Conservation (phyloP, 2,113 vertebrate genomes). For the Hippocampus barbouri region DNA sequence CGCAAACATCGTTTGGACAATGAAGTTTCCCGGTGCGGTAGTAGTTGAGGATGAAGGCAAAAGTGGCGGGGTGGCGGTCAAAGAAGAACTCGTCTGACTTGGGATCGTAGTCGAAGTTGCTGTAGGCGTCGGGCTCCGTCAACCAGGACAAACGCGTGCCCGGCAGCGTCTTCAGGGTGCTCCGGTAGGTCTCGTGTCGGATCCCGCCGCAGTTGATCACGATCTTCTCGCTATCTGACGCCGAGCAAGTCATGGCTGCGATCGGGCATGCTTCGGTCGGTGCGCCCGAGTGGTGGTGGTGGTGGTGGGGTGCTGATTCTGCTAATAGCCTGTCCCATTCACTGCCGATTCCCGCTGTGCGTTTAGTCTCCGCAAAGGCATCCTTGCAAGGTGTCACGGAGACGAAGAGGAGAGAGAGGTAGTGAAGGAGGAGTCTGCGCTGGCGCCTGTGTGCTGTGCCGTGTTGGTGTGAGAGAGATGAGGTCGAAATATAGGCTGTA, state of each 20-base stretch:
- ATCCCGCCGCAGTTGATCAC: constrained; percentile 96
- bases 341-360: constrained; percentile 41
- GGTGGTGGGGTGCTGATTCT: constrained; percentile 18
- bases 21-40: constrained; percentile 98
- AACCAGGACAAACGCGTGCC: constrained; percentile 95
- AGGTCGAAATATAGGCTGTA: background rate
- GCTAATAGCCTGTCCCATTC: constrained; percentile 59
- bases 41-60: constrained; percentile 96
- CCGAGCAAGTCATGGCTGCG: constrained; percentile 95
- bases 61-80: constrained; percentile 92
- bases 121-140: constrained; percentile 88
- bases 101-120: constrained; percentile 85
- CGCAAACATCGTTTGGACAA: constrained; percentile 93
- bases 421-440: constrained; percentile 28
- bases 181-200: constrained; percentile 96
- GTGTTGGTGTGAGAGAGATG: constrained; percentile 4
- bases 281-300: constrained; percentile 56
- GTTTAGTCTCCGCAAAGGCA: constrained; percentile 28
- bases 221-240: constrained; percentile 97
- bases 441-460: constrained; percentile 1
- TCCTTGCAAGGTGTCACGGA: constrained; percentile 87
- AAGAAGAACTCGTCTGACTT: constrained; percentile 94
- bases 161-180: constrained; percentile 91
- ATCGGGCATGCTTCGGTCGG: constrained; percentile 96
- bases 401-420: constrained; percentile 45